Percentiles rank a stretch among this genome's conserved stretches.
Evolutionary conservation across 1,140 invertebrate genomes (phyloP).

Genomic region (Drosophila saltans): DNA sequence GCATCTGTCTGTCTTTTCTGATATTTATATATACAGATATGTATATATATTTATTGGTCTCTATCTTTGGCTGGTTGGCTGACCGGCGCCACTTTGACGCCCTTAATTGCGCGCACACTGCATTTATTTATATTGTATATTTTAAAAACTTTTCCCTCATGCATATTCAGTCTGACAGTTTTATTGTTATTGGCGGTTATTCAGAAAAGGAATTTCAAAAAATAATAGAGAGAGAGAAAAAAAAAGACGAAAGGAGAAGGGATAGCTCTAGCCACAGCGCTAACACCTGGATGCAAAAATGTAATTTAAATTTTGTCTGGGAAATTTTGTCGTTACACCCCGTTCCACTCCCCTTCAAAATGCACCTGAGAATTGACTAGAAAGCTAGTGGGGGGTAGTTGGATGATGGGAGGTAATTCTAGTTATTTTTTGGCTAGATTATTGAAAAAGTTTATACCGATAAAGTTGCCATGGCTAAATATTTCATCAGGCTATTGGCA

Average conservation of each 20-base stretch:
- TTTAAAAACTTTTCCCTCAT: constrained; percentile 71
- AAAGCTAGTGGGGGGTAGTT: not conserved
- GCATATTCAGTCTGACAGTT: constrained; percentile 76
- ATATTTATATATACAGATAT: not conserved
- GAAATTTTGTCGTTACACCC: constrained; percentile 42
- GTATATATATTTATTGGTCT: not conserved
- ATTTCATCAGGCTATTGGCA: constrained; percentile 71
- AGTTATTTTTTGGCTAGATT: constrained; percentile 57
- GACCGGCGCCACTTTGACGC: constrained; percentile 52
- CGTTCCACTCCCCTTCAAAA: constrained; percentile 35
- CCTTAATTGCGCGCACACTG: constrained; percentile 76
- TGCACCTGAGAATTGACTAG: constrained; percentile 53
- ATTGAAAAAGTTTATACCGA: constrained; percentile 75
- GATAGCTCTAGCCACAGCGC: not conserved
- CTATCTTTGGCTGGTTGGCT: constrained; percentile 11
- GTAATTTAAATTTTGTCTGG: constrained; percentile 71
- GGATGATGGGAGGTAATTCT: constrained; percentile 48
- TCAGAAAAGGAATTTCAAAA: constrained; percentile 25
- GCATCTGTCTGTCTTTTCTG: not conserved
- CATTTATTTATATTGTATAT: constrained; percentile 78
- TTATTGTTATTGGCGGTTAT: constrained; percentile 77
- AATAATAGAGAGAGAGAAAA: not conserved
- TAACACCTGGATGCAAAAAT: constrained; percentile 46
- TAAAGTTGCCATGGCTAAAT: constrained; percentile 72
- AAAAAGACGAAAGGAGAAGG: not conserved